Base-by-base conservation (phyloP, 2,888 invertebrate species). In the Machimus rusticus region DNA sequence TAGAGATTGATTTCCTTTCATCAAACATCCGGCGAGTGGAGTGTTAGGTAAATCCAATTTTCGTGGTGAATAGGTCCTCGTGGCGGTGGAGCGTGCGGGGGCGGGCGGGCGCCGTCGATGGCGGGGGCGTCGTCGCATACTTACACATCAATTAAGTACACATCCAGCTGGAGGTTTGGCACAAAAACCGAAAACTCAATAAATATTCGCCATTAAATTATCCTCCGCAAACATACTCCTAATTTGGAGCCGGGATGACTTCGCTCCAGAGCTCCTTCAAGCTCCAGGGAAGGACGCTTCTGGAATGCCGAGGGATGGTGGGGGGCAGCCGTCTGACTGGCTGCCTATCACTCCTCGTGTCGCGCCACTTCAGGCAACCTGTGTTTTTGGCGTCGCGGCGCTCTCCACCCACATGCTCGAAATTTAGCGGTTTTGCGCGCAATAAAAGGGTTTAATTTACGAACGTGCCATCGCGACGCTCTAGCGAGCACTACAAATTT, bases 171-270 rank as follows among this genome's bases (percentile, higher is more conserved):
- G 77, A 87, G 37, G 77, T 77, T 4, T 46, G 77, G 85, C 77
- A 87, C 87, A 87, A 87, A 87, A 87, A 87, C 84, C 84, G 85
- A 86, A 86, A 87, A 87, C 82, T 86, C 87, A 87, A 87, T 87
- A 87, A 86, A 85, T 86, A 78, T 85, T 57, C 86, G 28, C 84
- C 87, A 87, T 87, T 86, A 87, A 87, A 87, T 87, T 86, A 87
- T 84, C 87, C 87, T 84, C n/a, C 28, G 74, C 55, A 87, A 87
- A 86, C 87, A 87, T 86, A 85, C 79, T 66, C 86, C 87, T 86
- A 87, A 87, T 87, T 87, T 87, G 51, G 39, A 57, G 37, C 37
- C 37, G 12, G 66, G 19, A 19, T 66, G 76, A 87, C 82, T 87
- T 87, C 16, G 31, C 39, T 84, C 14, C 43, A 43, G 46, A 74